Conservation (phyloP, 2,113 vertebrate genomes). For the Nasalis larvatus region DNA sequence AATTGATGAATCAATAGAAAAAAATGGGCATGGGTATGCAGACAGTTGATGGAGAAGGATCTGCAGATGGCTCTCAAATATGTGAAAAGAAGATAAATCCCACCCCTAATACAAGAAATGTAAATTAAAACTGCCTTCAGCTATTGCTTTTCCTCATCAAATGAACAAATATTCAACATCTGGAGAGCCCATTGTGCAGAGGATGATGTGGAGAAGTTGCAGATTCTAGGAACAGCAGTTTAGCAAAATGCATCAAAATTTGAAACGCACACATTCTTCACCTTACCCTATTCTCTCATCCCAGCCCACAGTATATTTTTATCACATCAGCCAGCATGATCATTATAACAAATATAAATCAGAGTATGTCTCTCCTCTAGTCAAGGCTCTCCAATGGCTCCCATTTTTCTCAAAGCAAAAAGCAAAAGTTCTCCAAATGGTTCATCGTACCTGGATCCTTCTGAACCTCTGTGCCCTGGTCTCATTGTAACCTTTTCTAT, state of each 20-base stretch:
- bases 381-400: neutral
- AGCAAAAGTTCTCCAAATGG: neutral
- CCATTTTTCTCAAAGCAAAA: neutral
- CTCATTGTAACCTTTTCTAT: neutral
- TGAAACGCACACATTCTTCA: neutral
- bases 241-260: neutral
- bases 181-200: neutral
- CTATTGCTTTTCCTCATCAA: accelerated
- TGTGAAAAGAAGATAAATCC: too few relatives aligned
- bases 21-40: accelerated
- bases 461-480: neutral
- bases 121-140: accelerated
- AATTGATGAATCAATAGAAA: neutral
- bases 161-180: accelerated
- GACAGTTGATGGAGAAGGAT: neutral
- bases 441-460: neutral
- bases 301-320: neutral
- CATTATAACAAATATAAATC: neutral
- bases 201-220: too few relatives aligned
- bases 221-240: too few relatives aligned
- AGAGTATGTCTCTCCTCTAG: neutral
- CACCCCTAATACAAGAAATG: neutral
- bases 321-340: neutral
- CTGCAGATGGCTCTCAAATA: neutral
- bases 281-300: neutral